Base-by-base conservation (phyloP, 2,888 invertebrate species). In the Elegia similella region DNA sequence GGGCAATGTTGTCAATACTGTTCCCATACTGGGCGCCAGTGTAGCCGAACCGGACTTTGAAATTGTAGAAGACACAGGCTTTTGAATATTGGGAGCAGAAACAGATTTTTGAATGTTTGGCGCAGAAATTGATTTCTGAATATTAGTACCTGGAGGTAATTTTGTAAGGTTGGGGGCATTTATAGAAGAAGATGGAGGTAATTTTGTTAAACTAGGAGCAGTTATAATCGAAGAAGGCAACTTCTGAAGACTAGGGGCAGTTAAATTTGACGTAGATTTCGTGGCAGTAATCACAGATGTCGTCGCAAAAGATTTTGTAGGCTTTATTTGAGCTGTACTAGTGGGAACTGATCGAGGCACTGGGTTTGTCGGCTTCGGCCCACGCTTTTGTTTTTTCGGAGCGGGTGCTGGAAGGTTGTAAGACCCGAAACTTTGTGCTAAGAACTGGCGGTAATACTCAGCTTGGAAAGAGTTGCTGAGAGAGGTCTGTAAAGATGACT, bases 381-480 rank as follows among this genome's bases (percentile, higher is more conserved):
- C 86, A 0, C 90, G 82, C 64, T 88, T 89, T 59, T 82, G 84
- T 58, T 90, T 88, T 60, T 88, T 89, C 3, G 78, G 76, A 5
- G 85, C 83, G 1, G 82, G 85, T 58, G 82, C 67, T 7, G 50
- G 50, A 12, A 50, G 17, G 17, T 50, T 50, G 57, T 77, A 86
- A 0, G 87, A 71, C 0, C 86, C 74, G n/a, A 80, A 77, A 30
- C 72, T 78, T 62, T 85, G 86, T 0, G 79, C 80, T 30, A 90
- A 66, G 59, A 83, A 88, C 59, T 88, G 88, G 0, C 88, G 76
- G 62, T 86, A 91, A 64, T 86, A 90, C 63, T 90, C 90, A 0
- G 89, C 86, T 76, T 90, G 91, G 57, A 86, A 90, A 0, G 84
- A 79, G 62, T 82, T 86, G 43, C 82, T 83, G 10, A 82, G 61